Conservation (phyloP, 37 sponge, comb jelly and placozoan genomes). For the Agelas oroides region DNA sequence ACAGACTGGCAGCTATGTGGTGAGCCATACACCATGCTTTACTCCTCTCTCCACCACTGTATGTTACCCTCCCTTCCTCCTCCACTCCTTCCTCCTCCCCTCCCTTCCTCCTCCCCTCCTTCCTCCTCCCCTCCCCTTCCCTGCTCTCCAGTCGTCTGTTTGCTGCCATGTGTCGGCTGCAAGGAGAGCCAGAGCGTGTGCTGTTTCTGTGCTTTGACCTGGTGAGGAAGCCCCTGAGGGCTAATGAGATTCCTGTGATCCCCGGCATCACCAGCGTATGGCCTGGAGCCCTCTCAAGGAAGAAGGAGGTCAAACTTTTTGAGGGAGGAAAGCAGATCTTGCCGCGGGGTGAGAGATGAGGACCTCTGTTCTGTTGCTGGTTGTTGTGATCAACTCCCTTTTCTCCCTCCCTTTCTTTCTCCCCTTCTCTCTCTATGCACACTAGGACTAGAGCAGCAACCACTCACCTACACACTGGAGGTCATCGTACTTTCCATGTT, state of each 20-base stretch:
- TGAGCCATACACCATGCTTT: constrained; percentile 10
- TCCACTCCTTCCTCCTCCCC: neutral
- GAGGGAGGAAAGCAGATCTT: neutral
- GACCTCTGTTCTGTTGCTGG: no score
- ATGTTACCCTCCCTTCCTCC: neutral
- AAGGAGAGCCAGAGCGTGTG: constrained; percentile 45
- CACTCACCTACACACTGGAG: constrained; percentile 58
- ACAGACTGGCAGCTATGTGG: constrained; percentile 40
- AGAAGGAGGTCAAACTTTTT: neutral
- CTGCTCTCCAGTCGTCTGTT: constrained; percentile 39
- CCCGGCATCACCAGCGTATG: constrained; percentile 45
- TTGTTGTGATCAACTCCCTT: no score
- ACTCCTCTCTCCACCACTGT: neutral
- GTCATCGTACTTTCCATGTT: constrained; percentile 24
- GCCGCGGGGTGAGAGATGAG: neutral
- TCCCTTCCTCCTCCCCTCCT: neutral
- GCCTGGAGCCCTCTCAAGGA: constrained; percentile 38
- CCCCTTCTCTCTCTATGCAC: no score
- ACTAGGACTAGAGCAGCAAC: constrained; percentile 47
- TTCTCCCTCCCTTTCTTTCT: no score
- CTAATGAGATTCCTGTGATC: constrained; percentile 27
- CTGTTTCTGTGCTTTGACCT: constrained; percentile 56
- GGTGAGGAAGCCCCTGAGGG: constrained; percentile 46
- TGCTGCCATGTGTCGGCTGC: constrained; percentile 62
- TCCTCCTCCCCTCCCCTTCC: neutral